phyloP scores from a whole-genome alignment of 2,113 vertebrate genomes.

The Trichechus manatus region DNA sequence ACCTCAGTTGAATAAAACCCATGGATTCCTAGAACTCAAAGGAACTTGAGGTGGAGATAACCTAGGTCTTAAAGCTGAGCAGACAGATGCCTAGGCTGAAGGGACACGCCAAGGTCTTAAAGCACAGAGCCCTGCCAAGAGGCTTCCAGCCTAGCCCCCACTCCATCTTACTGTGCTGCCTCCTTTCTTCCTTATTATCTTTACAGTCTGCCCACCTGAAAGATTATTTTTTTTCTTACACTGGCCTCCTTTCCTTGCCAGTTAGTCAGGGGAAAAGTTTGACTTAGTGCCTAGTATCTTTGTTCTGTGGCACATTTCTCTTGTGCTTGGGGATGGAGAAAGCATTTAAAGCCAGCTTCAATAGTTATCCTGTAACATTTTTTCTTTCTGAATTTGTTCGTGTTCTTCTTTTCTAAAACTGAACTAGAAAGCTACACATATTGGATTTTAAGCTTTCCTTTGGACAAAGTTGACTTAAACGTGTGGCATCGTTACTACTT shows the following conservation, averaged over 20 bases:
- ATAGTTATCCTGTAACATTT: not conserved
- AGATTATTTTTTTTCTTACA: not conserved
- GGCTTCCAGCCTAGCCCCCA: fast-evolving
- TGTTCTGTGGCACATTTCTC: not conserved
- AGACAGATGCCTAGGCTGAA: fast-evolving
- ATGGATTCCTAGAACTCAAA: not conserved
- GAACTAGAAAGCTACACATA: not conserved
- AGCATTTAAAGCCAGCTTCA: not conserved
- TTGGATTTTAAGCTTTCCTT: not conserved
- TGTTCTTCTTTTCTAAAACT: not conserved
- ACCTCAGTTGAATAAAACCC: fast-evolving
- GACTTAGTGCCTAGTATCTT: not conserved
- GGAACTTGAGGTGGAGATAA: not conserved
- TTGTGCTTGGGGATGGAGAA: not conserved
- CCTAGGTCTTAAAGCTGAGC: fast-evolving
- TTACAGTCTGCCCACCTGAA: not conserved
- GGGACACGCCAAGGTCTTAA: not conserved
- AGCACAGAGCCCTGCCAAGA: fast-evolving
- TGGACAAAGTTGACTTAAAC: not conserved
- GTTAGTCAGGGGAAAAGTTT: not conserved
- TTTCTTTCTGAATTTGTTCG: not conserved
- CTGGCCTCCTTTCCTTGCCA: not conserved
- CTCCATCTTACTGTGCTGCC: not conserved
- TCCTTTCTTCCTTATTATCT: not conserved
- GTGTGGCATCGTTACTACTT: fast-evolving